Evolutionary conservation across 2,797 vertebrate species (phyloP).

Genomic region (Onychomys arenicola): DNA sequence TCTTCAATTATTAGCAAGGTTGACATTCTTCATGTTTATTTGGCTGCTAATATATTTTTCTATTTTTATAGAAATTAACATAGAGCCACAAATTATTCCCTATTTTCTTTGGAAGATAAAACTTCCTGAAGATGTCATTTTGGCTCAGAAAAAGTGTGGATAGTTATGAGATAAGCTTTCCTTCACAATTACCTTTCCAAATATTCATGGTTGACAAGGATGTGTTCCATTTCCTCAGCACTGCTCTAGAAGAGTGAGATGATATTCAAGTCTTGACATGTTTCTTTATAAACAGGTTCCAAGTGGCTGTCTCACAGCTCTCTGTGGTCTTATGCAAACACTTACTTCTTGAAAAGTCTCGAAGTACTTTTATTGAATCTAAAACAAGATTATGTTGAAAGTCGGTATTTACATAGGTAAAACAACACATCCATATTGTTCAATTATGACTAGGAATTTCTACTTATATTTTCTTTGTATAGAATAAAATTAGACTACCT

Average conservation of each 20-base stretch:
- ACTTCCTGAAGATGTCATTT: background rate
- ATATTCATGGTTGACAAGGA: constrained; percentile 50
- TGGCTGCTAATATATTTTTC: constrained; percentile 10
- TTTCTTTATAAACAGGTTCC: background rate
- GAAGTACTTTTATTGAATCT: background rate
- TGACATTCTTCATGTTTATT: background rate
- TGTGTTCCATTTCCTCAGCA: background rate
- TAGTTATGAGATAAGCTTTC: background rate
- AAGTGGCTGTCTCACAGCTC: background rate
- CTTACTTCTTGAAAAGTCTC: background rate
- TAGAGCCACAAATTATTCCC: background rate
- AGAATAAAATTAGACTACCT: background rate
- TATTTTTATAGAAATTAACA: background rate
- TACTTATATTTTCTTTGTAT: background rate
- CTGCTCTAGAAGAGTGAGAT: background rate
- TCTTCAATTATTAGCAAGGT: constrained; percentile 30
- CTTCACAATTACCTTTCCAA: constrained; percentile 4
- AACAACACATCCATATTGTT: background rate
- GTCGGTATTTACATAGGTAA: background rate
- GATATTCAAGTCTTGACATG: background rate
- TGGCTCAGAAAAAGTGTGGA: background rate
- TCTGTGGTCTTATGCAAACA: background rate
- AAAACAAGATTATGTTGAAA: background rate
- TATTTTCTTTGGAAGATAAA: background rate
- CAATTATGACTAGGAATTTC: background rate